These are phyloP conservation scores for Archivesica marissinica DNA, from an alignment of 1,140 invertebrate species.

Conservation along the genomic window DNA sequence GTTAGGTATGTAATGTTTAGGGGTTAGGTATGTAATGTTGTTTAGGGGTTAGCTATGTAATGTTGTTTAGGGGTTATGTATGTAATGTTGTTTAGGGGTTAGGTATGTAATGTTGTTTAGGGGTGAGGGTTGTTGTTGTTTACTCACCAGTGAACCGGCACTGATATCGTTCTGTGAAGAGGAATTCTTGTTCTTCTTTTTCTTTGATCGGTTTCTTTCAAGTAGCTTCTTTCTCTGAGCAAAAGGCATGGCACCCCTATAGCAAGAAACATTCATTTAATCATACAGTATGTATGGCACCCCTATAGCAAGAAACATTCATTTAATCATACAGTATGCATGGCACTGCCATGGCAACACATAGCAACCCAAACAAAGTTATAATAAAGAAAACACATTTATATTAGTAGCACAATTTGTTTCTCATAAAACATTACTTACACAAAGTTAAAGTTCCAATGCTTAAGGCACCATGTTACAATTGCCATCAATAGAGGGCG, in stretches of 20 bases:
- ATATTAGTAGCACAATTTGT: too few species aligned
- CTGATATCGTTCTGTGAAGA: constrained; percentile 82
- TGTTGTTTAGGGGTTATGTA: too few species aligned
- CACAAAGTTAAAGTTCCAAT: too few species aligned
- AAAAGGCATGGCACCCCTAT: constrained; percentile 97
- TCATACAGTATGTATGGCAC: neutral
- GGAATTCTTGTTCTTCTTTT: constrained; percentile 89
- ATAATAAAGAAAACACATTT: neutral
- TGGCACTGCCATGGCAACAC: neutral
- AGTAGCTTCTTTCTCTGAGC: constrained; percentile 96
- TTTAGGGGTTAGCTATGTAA: too few species aligned
- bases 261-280: neutral
- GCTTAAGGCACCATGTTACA: too few species aligned
- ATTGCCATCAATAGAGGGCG: too few species aligned
- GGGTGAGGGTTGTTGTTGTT: too few species aligned
- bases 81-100: too few species aligned
- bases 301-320: neutral
- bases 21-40: too few species aligned
- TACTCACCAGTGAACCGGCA: constrained; percentile 84
- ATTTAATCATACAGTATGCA: neutral
- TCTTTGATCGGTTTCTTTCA: constrained; percentile 97
- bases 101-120: too few species aligned
- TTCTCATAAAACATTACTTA: too few species aligned
- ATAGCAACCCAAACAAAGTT: neutral
- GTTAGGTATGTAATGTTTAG: too few species aligned